phyloP scores from a whole-genome alignment of 1,140 invertebrate genomes.

The Anastrepha obliqua region DNA sequence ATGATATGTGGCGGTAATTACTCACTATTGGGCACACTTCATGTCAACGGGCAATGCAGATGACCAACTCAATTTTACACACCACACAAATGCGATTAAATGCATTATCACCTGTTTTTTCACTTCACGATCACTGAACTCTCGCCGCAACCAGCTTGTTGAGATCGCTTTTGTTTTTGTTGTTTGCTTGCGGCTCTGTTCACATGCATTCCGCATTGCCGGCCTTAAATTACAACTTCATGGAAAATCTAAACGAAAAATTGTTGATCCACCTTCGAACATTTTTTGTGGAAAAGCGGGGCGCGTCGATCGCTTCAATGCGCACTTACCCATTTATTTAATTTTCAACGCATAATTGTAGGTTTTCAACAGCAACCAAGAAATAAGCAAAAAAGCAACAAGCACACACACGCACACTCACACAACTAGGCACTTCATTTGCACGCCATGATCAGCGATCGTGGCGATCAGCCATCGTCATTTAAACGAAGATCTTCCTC shows the following conservation, averaged over 20 bases:
- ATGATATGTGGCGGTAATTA: slow-evolving; percentile 63
- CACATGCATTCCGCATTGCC: background rate
- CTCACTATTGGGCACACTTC: slow-evolving; percentile 73
- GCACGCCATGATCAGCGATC: background rate
- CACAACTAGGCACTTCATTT: background rate
- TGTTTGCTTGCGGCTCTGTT: background rate
- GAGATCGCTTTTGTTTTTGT: background rate
- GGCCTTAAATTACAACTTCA: slow-evolving; percentile 23
- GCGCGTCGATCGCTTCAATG: slow-evolving; percentile 44
- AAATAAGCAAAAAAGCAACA: background rate
- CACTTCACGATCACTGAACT: background rate
- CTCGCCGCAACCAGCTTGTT: background rate
- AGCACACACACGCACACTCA: background rate
- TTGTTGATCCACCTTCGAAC: background rate
- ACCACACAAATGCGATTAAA: background rate
- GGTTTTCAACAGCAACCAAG: slow-evolving; percentile 15
- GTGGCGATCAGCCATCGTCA: slow-evolving; percentile 8
- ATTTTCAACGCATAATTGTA: slow-evolving; percentile 51
- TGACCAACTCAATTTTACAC: background rate
- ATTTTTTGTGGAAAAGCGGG: background rate
- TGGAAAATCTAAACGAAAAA: slow-evolving; percentile 43
- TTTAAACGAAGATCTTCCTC: slow-evolving; percentile 6
- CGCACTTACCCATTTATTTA: slow-evolving; percentile 42
- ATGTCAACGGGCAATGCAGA: slow-evolving; percentile 62
- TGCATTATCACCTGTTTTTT: background rate